Evolutionary conservation across 2,113 vertebrate genomes (phyloP), one percentile per base, ranked within the genome.

Genomic region (Chaetodon trifascialis): DNA sequence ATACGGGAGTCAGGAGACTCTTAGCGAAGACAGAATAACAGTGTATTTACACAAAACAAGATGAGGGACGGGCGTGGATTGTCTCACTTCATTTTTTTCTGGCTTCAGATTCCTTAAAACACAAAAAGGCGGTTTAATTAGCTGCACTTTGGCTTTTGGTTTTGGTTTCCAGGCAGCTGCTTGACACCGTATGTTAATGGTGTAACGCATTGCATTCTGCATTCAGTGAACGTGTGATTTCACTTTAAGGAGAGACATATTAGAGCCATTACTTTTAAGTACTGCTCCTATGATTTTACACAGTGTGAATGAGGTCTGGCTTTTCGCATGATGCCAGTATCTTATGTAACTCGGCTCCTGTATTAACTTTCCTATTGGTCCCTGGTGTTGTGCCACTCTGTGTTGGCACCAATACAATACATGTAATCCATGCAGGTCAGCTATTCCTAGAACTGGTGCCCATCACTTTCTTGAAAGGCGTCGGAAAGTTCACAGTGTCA

Each of bases 1-100:
- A 93, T 90, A 90, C 25, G 83, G 89, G 90, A 76, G 54, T 76
- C 17, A 2, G 55, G 11, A 30, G 5, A 16, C 25, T 63, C 54
- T 59, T 19, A 38, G 44, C 0, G 25, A 47, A 59, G 15, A 23
- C 69, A 16, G 19, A 44, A 21, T 4, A 17, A 21, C 6, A 8
- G 4, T n/a, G 25, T 91, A 81, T 94, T 94, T 91, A 93, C 86
- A 83, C 58, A 54, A 91, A 92, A 94, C 90, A 91, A 89, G 36
- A 60, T 60, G 59, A 49, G 82, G 46, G 66, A 10, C 66, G 65
- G 51, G n/a, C 5, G 1, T 10, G 23, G 1, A 46, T 42, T 21
- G 40, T 54, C 16, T 23, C 12, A 44, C 14, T 15, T 44, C 8
- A 63, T 34, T 9, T 10, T 10, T n/a, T 49, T 16, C 36, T 44